Evolutionary conservation across 1,140 invertebrate genomes (phyloP), one percentile per base, ranked within the genome.

Genomic region (Chelonus insularis): DNA sequence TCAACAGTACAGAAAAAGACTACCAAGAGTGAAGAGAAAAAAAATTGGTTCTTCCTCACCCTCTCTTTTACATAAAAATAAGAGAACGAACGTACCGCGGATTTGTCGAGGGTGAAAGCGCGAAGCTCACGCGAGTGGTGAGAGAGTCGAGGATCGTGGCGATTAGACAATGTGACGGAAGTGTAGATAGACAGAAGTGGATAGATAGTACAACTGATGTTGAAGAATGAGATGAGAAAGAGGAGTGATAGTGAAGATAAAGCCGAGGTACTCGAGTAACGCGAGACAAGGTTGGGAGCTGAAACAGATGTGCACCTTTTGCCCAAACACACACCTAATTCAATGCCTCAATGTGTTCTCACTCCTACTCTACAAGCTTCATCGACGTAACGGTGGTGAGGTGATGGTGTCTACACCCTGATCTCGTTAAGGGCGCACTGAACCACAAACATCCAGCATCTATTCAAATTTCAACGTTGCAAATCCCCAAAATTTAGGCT

Each of bases 371-470:
- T 32, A 21, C 51, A 8, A 9, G 32, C n/a, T 25, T 47, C n/a
- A 4, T 29, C 9, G 14, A 21, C 32, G 57, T 9, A 32, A 20
- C 32, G 23, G 25, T 32, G 36, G 16, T 9, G 34, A 36, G 32
- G 32, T 34, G 48, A 34, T 51, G 29, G 11, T 65, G 52, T 66
- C 65, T 68, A 68, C 66, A 65, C 64, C 71, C 72, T 78, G 77
- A 81, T 80, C 79, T 80, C 74, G 79, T 81, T 81, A 79, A 73
- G 72, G 76, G 70, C 70, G 73, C 78, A 79, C 70, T 69, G 77
- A 78, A 78, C 75, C 77, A 74, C 74, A 70, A 80, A 78, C 70
- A 74, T 67, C 75, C 75, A 71, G 68, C 71, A 71, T 72, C 75
- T 75, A 78, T 80, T 79, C 71, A 74, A 75, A 73, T 75, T 76